These are phyloP conservation scores for Arge pagana DNA, from an alignment of 2,888 invertebrate genomes.

Conservation along the genomic window DNA sequence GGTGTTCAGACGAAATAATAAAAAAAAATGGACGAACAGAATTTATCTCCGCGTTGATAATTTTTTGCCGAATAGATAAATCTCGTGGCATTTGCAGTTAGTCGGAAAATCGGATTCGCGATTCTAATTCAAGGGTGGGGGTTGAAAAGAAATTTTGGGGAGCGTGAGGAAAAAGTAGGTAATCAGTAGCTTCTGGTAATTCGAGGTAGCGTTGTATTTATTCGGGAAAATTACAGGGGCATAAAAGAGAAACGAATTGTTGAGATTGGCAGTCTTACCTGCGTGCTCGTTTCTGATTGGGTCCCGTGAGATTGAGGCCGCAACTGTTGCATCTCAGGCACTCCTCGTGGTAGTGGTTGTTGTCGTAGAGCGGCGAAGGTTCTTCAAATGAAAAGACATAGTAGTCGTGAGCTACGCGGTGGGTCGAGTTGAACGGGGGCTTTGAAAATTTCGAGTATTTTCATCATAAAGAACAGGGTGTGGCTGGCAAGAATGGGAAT, in stretches of 20 bases:
- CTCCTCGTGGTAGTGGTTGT: conserved; percentile 97
- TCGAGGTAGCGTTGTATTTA: too few relatives aligned
- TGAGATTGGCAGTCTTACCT: conserved; percentile 42
- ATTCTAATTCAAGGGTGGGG: too few relatives aligned
- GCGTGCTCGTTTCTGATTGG: conserved; percentile 69
- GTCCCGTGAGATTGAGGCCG: conserved; percentile 89
- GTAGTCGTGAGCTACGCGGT: not conserved
- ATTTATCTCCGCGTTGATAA: too few relatives aligned
- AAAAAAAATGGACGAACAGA: too few relatives aligned
- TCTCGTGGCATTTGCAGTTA: too few relatives aligned
- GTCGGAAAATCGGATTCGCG: too few relatives aligned
- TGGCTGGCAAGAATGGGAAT: conserved; percentile 16
- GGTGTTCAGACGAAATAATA: too few relatives aligned
- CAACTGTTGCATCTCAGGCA: conserved; percentile 96
- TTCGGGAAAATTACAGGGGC: too few relatives aligned
- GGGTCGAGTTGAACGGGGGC: not conserved
- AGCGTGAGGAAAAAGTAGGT: too few relatives aligned
- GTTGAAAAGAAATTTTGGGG: too few relatives aligned
- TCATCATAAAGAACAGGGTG: conserved; percentile 15
- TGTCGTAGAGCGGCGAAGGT: conserved; percentile 89
- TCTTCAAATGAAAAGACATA: conserved; percentile 65
- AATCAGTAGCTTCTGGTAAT: too few relatives aligned
- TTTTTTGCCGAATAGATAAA: too few relatives aligned
- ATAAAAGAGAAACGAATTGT: not conserved
- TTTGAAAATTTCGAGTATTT: conserved; percentile 18